A percentile compares a stretch with the other conserved stretches of the same genome.
phyloP scores from a whole-genome alignment of 2,113 vertebrate genomes.

The Scartelaos histophorus region DNA sequence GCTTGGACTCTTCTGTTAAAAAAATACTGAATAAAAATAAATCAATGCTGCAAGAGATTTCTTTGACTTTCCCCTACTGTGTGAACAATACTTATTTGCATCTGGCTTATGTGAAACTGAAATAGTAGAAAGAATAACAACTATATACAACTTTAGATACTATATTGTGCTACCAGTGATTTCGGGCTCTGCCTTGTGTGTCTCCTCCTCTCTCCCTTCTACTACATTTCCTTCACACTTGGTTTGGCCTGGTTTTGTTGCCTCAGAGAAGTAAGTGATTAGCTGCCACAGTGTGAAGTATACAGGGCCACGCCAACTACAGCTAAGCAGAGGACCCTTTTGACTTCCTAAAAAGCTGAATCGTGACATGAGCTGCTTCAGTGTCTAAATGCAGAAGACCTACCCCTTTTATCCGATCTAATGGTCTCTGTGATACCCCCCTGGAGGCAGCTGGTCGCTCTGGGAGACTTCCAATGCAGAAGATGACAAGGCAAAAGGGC shows the following conservation, averaged over 20 bases:
- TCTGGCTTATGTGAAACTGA: not conserved
- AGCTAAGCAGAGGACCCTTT: constrained; percentile 45
- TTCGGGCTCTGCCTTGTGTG: not conserved
- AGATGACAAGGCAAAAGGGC: constrained; percentile 20
- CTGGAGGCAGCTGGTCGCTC: constrained; percentile 26
- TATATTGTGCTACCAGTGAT: not conserved
- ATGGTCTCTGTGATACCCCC: constrained; percentile 56
- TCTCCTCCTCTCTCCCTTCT: constrained; percentile 10
- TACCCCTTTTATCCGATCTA: constrained; percentile 41
- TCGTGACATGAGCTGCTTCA: constrained; percentile 38
- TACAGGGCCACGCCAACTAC: constrained; percentile 43
- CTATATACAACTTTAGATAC: too few relatives aligned
- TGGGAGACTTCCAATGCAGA: constrained; percentile 27
- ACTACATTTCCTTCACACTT: constrained; percentile 25
- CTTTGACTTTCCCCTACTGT: not conserved
- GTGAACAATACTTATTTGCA: not conserved
- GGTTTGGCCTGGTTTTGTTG: constrained; percentile 33
- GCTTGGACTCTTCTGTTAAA: not conserved
- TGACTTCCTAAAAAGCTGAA: constrained; percentile 46
- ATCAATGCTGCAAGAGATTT: not conserved
- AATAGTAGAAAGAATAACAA: too few relatives aligned
- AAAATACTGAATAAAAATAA: not conserved
- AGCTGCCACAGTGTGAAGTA: constrained; percentile 55
- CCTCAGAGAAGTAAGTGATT: constrained; percentile 55
- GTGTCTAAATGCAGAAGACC: constrained; percentile 45